Percentiles rank a stretch among this genome's conserved stretches.
These are phyloP conservation scores for Agrotis segetum DNA, from an alignment of 2,888 invertebrate genomes.

Conservation along the genomic window DNA sequence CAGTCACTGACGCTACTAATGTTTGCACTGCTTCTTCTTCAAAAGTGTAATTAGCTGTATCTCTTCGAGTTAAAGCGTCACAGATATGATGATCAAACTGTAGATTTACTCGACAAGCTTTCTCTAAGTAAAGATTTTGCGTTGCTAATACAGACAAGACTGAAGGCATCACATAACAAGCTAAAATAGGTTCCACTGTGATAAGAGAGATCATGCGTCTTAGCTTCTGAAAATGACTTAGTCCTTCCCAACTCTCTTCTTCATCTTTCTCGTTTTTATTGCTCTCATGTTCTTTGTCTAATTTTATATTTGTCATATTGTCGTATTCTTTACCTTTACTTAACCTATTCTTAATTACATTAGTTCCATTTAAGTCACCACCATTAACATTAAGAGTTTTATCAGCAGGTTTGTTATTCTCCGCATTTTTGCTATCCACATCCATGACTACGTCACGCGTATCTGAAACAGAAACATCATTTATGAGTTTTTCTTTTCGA, in stretches of 20 bases:
- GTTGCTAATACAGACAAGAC: constrained; percentile 94
- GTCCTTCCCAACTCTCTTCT: constrained; percentile 84
- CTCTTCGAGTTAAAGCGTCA: constrained; percentile 94
- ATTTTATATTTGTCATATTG: constrained; percentile 57
- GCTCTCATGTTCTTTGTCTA: constrained; percentile 70
- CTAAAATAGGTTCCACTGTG: constrained; percentile 94
- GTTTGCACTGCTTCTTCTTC: constrained; percentile 93
- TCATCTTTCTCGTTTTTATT: constrained; percentile 71
- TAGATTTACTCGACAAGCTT: constrained; percentile 96
- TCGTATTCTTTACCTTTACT: constrained; percentile 72
- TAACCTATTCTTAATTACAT: constrained; percentile 80
- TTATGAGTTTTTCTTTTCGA: constrained; percentile 58
- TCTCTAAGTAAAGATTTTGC: constrained; percentile 96
- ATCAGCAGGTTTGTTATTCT: constrained; percentile 74
- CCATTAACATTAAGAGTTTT: constrained; percentile 75
- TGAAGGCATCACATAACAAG: constrained; percentile 93
- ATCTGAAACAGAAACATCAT: constrained; percentile 77
- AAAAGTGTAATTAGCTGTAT: constrained; percentile 91
- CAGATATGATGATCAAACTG: constrained; percentile 94
- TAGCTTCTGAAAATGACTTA: constrained; percentile 90
- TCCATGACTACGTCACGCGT: constrained; percentile 76
- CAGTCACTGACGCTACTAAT: constrained; percentile 95
- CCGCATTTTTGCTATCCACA: constrained; percentile 77
- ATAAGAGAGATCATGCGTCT: constrained; percentile 92
- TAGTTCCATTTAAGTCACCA: constrained; percentile 82